Conservation (phyloP, 2,888 invertebrate species). For the Drosophila flavopinicola region DNA sequence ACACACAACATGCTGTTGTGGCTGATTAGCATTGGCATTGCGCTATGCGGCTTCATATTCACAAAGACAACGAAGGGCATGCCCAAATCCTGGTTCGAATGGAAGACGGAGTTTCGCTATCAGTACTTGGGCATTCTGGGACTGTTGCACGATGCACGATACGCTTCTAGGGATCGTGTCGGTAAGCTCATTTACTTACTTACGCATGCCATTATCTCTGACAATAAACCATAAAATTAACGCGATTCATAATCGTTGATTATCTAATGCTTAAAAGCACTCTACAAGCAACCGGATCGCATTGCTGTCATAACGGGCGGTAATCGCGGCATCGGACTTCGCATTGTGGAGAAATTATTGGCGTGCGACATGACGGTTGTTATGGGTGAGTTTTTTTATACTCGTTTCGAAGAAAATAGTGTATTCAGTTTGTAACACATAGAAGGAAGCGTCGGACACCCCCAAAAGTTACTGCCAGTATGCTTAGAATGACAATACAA, state of each 20-base stretch:
- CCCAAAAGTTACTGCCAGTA: too few relatives aligned
- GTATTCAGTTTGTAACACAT: slow-evolving; percentile 38
- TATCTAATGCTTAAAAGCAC: slow-evolving; percentile 83
- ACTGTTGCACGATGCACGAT: slow-evolving; percentile 80
- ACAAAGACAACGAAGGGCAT: slow-evolving; percentile 83
- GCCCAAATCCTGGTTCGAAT: slow-evolving; percentile 83
- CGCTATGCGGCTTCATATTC: slow-evolving; percentile 79
- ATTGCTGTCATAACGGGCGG: slow-evolving; percentile 94
- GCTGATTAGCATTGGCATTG: slow-evolving; percentile 54
- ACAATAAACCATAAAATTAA: slow-evolving; percentile 14
- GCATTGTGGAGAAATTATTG: slow-evolving; percentile 90
- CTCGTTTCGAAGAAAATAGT: too few relatives aligned
- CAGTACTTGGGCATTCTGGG: slow-evolving; percentile 82
- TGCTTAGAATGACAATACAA: too few relatives aligned
- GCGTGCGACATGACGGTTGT: slow-evolving; percentile 91
- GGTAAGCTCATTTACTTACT: slow-evolving; percentile 79
- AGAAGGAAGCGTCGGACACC: too few relatives aligned
- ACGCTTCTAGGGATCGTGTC: slow-evolving; percentile 79
- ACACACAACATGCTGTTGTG: slow-evolving; percentile 49
- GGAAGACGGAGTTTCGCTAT: slow-evolving; percentile 83
- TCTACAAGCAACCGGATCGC: slow-evolving; percentile 88
- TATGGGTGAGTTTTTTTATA: slow-evolving; percentile 89
- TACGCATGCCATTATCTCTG: slow-evolving; percentile 16
- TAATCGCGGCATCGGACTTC: slow-evolving; percentile 92
- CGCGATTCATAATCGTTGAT: slow-evolving; percentile 13